These are phyloP conservation scores for Sibirionetta formosa DNA, from an alignment of 2,797 vertebrate species.

Conservation along the genomic window DNA sequence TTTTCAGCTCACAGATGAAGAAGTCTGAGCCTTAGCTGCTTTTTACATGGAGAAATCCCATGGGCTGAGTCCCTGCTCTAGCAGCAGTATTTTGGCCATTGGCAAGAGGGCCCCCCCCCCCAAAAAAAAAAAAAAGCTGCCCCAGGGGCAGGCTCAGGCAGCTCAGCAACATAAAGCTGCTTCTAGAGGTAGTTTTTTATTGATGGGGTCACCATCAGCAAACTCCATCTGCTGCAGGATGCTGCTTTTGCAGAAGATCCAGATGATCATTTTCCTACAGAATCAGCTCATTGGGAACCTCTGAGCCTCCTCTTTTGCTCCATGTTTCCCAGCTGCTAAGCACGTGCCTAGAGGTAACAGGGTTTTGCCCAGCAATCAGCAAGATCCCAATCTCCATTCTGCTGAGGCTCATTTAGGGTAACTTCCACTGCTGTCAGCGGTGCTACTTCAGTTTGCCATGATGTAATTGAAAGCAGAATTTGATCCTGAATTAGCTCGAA, in stretches of 20 bases:
- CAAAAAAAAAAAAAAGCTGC: no score
- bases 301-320: background rate
- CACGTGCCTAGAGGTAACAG: accelerated
- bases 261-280: background rate
- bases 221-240: background rate
- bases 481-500: background rate
- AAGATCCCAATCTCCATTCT: background rate
- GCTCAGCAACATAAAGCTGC: background rate
- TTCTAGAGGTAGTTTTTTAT: background rate
- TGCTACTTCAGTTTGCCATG: background rate
- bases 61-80: background rate
- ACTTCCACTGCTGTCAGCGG: background rate
- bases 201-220: background rate
- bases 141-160: background rate
- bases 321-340: background rate
- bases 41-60: background rate
- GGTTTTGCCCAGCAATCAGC: background rate
- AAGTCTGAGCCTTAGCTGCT: background rate
- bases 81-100: background rate
- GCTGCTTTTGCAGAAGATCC: background rate
- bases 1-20: background rate
- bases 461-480: background rate
- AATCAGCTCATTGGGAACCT: background rate
- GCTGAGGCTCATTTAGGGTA: background rate
- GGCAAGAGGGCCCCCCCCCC: no score